Percentiles rank a stretch among this genome's conserved stretches.
phyloP scores from a whole-genome alignment of 92 coral and sea anemone genomes.

The Phenganax stokvisi region DNA sequence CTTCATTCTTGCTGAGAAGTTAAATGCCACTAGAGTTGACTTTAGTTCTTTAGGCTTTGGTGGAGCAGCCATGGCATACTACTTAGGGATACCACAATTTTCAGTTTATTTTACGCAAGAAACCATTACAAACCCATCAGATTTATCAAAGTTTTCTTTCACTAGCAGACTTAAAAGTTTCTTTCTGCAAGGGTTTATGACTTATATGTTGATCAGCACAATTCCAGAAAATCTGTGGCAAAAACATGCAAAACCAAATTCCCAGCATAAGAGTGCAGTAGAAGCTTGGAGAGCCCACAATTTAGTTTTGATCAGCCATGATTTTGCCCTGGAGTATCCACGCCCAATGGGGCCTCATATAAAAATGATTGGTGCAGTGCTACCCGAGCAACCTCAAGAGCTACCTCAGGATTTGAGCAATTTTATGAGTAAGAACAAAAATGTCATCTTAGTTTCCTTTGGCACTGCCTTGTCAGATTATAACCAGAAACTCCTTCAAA shows the following conservation, averaged over 20 bases:
- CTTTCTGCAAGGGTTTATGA: constrained; percentile 44
- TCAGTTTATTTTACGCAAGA: constrained; percentile 56
- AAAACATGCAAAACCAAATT: constrained; percentile 48
- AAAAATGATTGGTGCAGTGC: constrained; percentile 70
- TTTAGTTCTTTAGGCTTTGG: constrained; percentile 67
- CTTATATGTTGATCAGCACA: constrained; percentile 2
- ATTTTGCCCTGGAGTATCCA: constrained; percentile 66
- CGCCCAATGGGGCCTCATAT: constrained; percentile 68
- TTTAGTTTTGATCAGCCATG: constrained; percentile 57
- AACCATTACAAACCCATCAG: not conserved
- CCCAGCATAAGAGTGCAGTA: constrained; percentile 47
- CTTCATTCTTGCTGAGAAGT: too few relatives aligned
- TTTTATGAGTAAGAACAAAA: constrained; percentile 45
- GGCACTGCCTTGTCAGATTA: constrained; percentile 45
- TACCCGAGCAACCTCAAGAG: constrained; percentile 61
- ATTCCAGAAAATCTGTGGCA: constrained; percentile 62
- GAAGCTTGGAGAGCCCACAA: constrained; percentile 60
- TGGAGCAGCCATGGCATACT: constrained; percentile 59
- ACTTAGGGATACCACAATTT: constrained; percentile 64
- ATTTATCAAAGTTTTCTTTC: constrained; percentile 49
- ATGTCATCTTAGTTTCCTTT: constrained; percentile 44
- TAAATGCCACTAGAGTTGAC: constrained; percentile 48
- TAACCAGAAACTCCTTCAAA: constrained; percentile 43
- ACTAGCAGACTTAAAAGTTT: constrained; percentile 49
- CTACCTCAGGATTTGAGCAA: constrained; percentile 45